Conservation (phyloP, 2,888 invertebrate genomes). For the Ctena decussata region DNA sequence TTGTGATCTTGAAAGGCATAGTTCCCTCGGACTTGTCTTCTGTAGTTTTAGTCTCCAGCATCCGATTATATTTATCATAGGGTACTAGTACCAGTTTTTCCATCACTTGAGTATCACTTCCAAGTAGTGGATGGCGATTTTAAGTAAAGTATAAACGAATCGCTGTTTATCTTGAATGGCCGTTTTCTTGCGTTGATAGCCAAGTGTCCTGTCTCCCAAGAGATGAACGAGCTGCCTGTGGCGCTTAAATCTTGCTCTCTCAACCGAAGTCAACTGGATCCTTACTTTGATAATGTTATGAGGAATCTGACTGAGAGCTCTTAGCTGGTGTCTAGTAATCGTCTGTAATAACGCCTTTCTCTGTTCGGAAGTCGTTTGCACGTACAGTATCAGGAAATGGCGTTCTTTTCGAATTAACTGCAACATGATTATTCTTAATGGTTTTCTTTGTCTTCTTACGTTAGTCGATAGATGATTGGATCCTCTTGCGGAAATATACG, state of each 20-base stretch:
- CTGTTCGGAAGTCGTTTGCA: slow-evolving; percentile 11
- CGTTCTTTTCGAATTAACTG: slow-evolving; percentile 9
- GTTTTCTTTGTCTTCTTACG: not conserved
- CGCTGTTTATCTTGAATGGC: not conserved
- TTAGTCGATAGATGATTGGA: slow-evolving; percentile 13
- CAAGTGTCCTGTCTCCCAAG: slow-evolving; percentile 7
- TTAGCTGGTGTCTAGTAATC: slow-evolving; percentile 32
- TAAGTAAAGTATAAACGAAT: not conserved
- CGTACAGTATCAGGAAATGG: slow-evolving; percentile 21
- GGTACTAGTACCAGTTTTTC: slow-evolving; percentile 34
- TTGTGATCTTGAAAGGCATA: too few relatives aligned
- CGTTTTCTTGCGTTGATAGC: not conserved
- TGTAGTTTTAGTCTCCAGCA: not conserved
- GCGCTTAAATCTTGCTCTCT: not conserved
- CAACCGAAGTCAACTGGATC: not conserved
- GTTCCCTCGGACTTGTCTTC: not conserved
- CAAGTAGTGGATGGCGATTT: not conserved
- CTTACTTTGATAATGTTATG: slow-evolving; percentile 9
- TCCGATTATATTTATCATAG: slow-evolving; percentile 30
- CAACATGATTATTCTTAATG: slow-evolving; percentile 10
- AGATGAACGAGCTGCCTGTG: not conserved
- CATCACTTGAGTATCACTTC: slow-evolving; percentile 16
- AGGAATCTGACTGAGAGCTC: slow-evolving; percentile 23
- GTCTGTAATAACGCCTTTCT: slow-evolving; percentile 31
- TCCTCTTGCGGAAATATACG: slow-evolving; percentile 23